Conservation (phyloP, 2,888 invertebrate species). For the Cataglyphis livida region DNA sequence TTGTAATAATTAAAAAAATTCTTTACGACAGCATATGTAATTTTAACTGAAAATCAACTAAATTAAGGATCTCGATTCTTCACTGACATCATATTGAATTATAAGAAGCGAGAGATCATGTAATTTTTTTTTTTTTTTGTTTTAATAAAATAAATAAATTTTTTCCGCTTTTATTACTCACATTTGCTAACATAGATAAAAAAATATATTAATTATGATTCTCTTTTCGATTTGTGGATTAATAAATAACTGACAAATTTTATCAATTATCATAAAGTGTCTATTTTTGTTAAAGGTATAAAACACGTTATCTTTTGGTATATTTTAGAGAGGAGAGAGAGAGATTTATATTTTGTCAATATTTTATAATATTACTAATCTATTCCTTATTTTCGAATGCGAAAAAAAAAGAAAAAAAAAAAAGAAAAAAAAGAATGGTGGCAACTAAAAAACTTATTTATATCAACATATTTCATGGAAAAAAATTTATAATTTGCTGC, state of each 20-base stretch:
- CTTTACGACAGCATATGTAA: too few species aligned
- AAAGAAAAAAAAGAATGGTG: not conserved
- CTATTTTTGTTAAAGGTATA: not conserved
- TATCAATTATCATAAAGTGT: not conserved
- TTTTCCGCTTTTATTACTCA: not conserved
- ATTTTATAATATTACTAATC: too few species aligned
- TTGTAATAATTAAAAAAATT: not conserved
- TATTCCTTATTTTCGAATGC: too few species aligned
- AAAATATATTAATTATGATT: not conserved
- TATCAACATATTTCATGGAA: not conserved
- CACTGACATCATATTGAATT: not conserved
- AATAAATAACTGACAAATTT: not conserved
- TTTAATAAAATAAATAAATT: not conserved
- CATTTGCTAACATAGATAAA: not conserved
- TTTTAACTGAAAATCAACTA: not conserved
- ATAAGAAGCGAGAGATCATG: not conserved
- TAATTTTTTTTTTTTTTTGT: not conserved
- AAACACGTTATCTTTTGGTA: not conserved
- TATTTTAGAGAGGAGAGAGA: too few species aligned
- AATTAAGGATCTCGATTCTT: not conserved
- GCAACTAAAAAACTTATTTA: not conserved
- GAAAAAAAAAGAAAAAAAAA: not conserved
- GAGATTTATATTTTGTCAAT: too few species aligned
- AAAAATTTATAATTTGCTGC: not conserved
- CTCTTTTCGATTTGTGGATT: not conserved